Base-by-base conservation (phyloP, 1,140 invertebrate species). In the Wasmannia auropunctata region DNA sequence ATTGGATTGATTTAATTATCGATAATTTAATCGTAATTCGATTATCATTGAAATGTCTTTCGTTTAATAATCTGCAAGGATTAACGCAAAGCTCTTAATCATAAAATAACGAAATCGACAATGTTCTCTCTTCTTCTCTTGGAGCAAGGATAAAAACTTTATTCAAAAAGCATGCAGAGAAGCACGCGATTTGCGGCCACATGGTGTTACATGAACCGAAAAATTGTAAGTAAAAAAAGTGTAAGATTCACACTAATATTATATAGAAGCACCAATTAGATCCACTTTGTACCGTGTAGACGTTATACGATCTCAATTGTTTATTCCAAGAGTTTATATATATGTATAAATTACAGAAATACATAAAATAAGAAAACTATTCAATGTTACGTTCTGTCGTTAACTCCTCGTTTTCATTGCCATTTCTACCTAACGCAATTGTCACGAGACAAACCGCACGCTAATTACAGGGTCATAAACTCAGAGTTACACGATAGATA, bases 401-500 rank as follows among this genome's bases (percentile, higher is more conserved):
- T n/a, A 72, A 81, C 8, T 10, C 2, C 2, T 5, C 8, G 60
- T 54, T 58, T 63, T 72, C 79, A 34, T 22, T 62, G 22, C 10
- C 10, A 40, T 46, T n/a, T 40, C 37, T n/a, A 22, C 5, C 25
- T 28, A 58, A 58, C 19, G 46, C 34, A 56, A 81, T 22, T 58
- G 40, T 74, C 40, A 54, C 37, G 65, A n/a, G n/a, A 43, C 46
- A 88, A 79, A 46, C n/a, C 14, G 1, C 43, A 28, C 19, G 65
- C 85, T 88, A 79, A 88, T 88, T 85, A 37, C n/a, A 54, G 16
- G 34, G 56, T 22, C 19, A 58, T 34, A 72, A 79, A 51, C 40
- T 58, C n/a, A 11, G 4, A 77, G 74, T 28, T 86, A 74, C 60
- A 76, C 22, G 84, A 40, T 40, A 86, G 85, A 88, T 76, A 86